Conservation (phyloP, 2,888 invertebrate species). For the Eristalinus aeneus region DNA sequence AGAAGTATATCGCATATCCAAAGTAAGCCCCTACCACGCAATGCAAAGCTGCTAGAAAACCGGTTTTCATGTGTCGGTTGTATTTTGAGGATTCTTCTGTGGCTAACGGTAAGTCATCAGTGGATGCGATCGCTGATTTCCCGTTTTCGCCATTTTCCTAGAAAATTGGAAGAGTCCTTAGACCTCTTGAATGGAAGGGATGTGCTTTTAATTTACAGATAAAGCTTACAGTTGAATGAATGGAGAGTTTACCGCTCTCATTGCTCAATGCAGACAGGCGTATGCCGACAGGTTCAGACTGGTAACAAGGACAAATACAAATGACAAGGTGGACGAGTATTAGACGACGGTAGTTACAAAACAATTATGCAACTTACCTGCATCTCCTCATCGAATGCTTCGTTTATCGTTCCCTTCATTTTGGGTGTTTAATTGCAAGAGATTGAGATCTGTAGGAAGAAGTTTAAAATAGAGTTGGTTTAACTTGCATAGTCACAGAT, state of each 20-base stretch:
- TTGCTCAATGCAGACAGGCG: conserved; percentile 11
- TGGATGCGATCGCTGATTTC: not conserved
- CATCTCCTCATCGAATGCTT: conserved; percentile 73
- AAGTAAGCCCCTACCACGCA: conserved; percentile 76
- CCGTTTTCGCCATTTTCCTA: conserved; percentile 37
- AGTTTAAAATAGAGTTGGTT: not conserved
- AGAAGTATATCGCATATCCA: conserved; percentile 78
- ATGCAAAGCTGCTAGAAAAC: conserved; percentile 73
- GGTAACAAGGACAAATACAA: conserved; percentile 38
- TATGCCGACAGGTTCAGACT: conserved; percentile 36
- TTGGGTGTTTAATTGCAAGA: not conserved
- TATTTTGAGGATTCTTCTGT: conserved; percentile 32
- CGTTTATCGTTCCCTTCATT: conserved; percentile 73
- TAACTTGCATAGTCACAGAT: not conserved
- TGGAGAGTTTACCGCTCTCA: not conserved
- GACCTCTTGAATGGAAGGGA: not conserved
- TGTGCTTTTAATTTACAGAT: not conserved
- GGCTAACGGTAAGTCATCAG: not conserved
- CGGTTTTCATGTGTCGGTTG: conserved; percentile 64
- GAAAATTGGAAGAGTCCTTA: not conserved
- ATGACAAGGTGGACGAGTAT: not conserved
- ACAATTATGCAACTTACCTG: not conserved
- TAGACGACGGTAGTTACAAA: not conserved
- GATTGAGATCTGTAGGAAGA: conserved; percentile 3
- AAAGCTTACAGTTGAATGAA: conserved; percentile 30